Evolutionary conservation across 2,113 vertebrate species (phyloP).

Genomic region (Leucoraja erinaceus): DNA sequence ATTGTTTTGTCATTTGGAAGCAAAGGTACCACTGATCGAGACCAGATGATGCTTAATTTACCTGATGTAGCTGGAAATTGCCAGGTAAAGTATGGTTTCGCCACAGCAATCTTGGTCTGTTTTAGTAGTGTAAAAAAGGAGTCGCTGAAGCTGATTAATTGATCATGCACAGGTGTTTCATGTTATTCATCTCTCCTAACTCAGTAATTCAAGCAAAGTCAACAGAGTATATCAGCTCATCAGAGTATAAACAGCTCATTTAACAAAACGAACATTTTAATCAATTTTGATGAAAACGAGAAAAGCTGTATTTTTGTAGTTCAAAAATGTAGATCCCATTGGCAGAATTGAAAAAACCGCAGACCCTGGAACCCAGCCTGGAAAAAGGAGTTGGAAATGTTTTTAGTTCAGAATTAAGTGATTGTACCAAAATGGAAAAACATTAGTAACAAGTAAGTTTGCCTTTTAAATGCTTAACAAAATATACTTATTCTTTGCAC

Average conservation of each 20-base stretch:
- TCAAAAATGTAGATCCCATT: not conserved
- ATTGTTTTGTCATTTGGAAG: not conserved
- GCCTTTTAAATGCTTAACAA: conserved; percentile 19
- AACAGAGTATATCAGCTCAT: not conserved
- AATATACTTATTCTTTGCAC: not conserved
- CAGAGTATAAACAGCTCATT: not conserved
- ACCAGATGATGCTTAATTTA: not conserved
- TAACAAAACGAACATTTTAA: not conserved
- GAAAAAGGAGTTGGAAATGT: not conserved
- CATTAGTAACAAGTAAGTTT: conserved; percentile 2
- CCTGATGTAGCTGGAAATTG: not conserved
- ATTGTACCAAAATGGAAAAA: conserved; percentile 22
- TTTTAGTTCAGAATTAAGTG: conserved; percentile 20
- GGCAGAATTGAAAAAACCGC: not conserved
- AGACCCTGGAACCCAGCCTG: not conserved
- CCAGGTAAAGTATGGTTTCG: not conserved
- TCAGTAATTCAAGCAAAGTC: not conserved
- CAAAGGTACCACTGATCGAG: not conserved
- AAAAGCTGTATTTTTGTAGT: not conserved
- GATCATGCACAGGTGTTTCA: not conserved
- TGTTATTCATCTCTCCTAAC: not conserved
- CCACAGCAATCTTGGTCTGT: not conserved
- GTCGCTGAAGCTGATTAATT: not conserved
- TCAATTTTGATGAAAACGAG: conserved; percentile 22
- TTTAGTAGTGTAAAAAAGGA: not conserved